phyloP scores from a whole-genome alignment of 2,797 vertebrate species.

The Lates japonicus region DNA sequence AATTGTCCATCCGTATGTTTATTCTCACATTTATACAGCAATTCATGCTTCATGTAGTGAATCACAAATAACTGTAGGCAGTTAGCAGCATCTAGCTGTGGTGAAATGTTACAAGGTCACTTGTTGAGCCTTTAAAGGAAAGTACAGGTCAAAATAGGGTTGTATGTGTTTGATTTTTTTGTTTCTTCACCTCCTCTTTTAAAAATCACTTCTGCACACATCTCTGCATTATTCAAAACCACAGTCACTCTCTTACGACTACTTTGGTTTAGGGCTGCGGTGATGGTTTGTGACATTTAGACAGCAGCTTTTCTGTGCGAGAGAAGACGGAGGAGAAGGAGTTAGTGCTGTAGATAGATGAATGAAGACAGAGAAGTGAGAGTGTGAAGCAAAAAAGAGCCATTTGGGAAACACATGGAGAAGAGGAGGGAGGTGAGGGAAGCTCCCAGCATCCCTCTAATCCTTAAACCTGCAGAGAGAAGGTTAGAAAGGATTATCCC shows the following conservation, averaged over 20 bases:
- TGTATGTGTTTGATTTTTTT: background rate
- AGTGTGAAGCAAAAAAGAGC: conserved; percentile 42
- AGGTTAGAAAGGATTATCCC: conserved; percentile 76
- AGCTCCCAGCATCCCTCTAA: conserved; percentile 67
- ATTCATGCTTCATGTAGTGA: too few relatives aligned
- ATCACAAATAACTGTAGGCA: background rate
- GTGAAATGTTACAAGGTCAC: background rate
- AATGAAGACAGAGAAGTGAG: conserved; percentile 19
- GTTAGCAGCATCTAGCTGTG: too few relatives aligned
- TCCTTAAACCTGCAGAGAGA: conserved; percentile 77
- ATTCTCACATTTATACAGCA: conserved; percentile 2
- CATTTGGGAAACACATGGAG: conserved; percentile 34
- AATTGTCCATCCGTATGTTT: background rate
- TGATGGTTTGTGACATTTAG: background rate
- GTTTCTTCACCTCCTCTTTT: conserved; percentile 1
- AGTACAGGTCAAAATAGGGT: background rate
- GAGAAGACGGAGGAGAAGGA: background rate
- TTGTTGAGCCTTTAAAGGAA: conserved; percentile 5
- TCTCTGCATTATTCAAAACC: conserved; percentile 14
- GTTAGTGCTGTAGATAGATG: conserved; percentile 3
- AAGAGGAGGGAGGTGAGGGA: conserved; percentile 36
- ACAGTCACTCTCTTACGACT: background rate
- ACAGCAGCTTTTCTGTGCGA: conserved; percentile 1
- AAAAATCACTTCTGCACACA: conserved; percentile 10
- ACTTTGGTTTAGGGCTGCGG: background rate